These are phyloP conservation scores for Penelope pileata DNA, from an alignment of 2,113 vertebrate species.

Conservation along the genomic window DNA sequence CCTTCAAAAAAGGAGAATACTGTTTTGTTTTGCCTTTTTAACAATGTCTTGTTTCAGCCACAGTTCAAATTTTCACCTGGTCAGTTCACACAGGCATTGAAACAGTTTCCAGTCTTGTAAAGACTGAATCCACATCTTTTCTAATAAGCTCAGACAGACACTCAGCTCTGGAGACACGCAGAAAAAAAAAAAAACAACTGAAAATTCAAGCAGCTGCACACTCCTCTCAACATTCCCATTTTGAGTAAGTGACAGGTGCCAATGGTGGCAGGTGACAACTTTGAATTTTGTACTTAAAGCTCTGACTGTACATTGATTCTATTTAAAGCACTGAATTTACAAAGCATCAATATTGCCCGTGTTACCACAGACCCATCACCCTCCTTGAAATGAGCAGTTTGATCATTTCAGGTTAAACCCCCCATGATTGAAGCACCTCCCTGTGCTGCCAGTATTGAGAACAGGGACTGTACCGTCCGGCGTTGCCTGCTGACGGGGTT, in stretches of 20 bases:
- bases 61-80: not conserved
- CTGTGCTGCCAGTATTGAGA: conserved; percentile 85
- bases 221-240: not conserved
- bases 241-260: conserved; percentile 14
- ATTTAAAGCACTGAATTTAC: conserved; percentile 51
- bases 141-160: not conserved
- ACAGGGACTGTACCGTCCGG: conserved; percentile 99
- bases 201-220: not conserved
- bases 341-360: conserved; percentile 92
- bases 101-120: not conserved
- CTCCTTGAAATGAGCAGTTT: conserved; percentile 76
- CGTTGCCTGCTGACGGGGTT: conserved; percentile 92
- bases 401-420: conserved; percentile 64
- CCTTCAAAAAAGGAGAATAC: not conserved
- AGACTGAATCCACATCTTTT: not conserved
- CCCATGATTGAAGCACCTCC: conserved; percentile 74
- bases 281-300: conserved; percentile 41
- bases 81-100: not conserved
- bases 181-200: not conserved
- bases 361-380: conserved; percentile 88
- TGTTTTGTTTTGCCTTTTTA: not conserved
- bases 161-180: not conserved
- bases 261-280: conserved; percentile 69
- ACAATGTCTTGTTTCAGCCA: not conserved
- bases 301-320: conserved; percentile 40